Evolutionary conservation across 2,113 vertebrate genomes (phyloP).

Genomic region (Aix galericulata): DNA sequence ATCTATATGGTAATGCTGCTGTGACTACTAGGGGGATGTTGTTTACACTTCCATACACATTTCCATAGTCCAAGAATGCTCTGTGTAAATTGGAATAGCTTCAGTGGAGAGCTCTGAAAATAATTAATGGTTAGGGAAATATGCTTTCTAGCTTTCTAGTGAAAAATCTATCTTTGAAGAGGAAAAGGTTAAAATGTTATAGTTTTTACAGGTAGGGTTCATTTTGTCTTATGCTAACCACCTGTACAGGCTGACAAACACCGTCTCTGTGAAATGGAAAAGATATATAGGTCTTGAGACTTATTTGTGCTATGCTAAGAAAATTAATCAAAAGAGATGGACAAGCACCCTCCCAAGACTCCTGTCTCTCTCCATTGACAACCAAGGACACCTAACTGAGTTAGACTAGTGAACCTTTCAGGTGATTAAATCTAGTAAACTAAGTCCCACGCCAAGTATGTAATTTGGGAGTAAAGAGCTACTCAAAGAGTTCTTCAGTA

Average conservation of each 20-base stretch:
- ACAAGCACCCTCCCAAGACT: neutral
- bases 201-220: neutral
- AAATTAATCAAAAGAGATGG: neutral
- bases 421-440: neutral
- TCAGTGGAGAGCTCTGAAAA: neutral
- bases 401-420: neutral
- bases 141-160: neutral
- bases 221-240: neutral
- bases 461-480: neutral
- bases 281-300: neutral
- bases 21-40: neutral
- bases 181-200: neutral
- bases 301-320: neutral
- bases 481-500: neutral
- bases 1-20: neutral
- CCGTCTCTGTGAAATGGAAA: neutral
- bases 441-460: neutral
- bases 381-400: neutral
- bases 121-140: neutral
- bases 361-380: neutral
- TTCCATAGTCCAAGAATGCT: neutral
- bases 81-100: neutral
- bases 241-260: neutral
- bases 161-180: neutral
- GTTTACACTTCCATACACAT: neutral